These are phyloP conservation scores for Copidosoma aretas DNA, from an alignment of 2,888 invertebrate species.

Conservation along the genomic window DNA sequence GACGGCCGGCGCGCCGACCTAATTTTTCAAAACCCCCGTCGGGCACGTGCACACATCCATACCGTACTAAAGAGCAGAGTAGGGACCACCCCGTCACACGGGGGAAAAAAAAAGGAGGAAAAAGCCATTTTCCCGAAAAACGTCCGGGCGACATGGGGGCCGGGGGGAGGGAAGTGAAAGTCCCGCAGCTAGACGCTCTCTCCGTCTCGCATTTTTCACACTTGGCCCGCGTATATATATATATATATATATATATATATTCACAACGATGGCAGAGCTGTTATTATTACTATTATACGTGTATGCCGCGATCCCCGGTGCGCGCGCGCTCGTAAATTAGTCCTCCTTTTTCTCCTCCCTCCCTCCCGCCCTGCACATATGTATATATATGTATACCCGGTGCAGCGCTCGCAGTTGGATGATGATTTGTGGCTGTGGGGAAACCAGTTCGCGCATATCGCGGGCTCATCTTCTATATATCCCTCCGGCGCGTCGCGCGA, in stretches of 20 bases:
- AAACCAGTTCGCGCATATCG: conserved; percentile 28
- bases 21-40: conserved; percentile 9
- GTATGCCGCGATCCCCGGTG: conserved; percentile 38
- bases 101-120: no score
- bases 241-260: neutral
- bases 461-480: neutral
- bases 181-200: conserved; percentile 21
- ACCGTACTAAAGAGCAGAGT: no score
- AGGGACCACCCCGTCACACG: conserved; percentile 1
- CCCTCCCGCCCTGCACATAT: neutral
- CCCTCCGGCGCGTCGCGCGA: conserved; percentile 4
- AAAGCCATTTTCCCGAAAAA: neutral
- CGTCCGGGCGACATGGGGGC: neutral
- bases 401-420: conserved; percentile 30
- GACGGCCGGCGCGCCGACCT: conserved; percentile 23
- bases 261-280: no score
- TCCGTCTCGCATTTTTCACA: conserved; percentile 53
- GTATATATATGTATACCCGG: no score
- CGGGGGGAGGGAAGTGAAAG: conserved; percentile 18
- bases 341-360: conserved; percentile 16
- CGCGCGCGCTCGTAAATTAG: conserved; percentile 53
- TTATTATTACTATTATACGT: no score
- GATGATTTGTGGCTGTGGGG: conserved; percentile 53
- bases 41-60: conserved; percentile 6
- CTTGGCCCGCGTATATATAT: conserved; percentile 44